Evolutionary conservation across 2,113 vertebrate genomes (phyloP), one percentile per base, ranked within the genome.

Genomic region (Nettapus auritus): DNA sequence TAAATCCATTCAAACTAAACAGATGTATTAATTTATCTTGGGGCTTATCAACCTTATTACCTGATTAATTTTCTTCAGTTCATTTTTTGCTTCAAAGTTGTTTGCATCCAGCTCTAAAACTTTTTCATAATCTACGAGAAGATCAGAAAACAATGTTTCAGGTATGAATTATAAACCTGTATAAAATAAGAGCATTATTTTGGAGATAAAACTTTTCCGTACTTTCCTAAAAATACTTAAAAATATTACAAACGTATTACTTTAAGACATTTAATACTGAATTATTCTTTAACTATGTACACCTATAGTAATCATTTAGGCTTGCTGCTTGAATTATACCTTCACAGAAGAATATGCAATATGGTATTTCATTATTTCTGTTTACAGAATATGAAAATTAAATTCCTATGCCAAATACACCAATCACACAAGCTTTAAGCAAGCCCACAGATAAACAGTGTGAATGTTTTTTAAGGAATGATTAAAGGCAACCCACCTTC

Each of bases 71-170:
- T 98, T 99, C 96, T 96, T 98, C 86, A 99, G 97, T 98, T 99
- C 99, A 84, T 95, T 99, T 90, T 97, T 98, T 23, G 99, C 99
- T 82, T 99, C 99, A 9, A 97, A 91, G 93, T 99, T 99, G 88
- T 97, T 98, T 29, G 98, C 97, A 83, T 99, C 99, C 62, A 99
- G 93, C 94, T 98, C 97, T 81, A 99, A 97, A 80, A 99, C 98
- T 81, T 95, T 98, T 96, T 99, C 98, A 96, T 99, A 99, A 98
- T 99, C 99, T 99, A 68, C 38, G 23, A 97, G 77, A 67, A 93
- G 2, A 97, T 6, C 89, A 68, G 33, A 92, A 87, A 86, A 94
- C 22, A 77, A n/a, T 1, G 4, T 36, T 87, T 85, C 57, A 87
- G 57, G 21, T 75, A 71, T 18, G 16, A 90, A 82, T 16, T 8